Percentiles rank a stretch among this genome's conserved stretches.
phyloP scores from a whole-genome alignment of 2,888 invertebrate genomes.

The Litoditis marina region DNA sequence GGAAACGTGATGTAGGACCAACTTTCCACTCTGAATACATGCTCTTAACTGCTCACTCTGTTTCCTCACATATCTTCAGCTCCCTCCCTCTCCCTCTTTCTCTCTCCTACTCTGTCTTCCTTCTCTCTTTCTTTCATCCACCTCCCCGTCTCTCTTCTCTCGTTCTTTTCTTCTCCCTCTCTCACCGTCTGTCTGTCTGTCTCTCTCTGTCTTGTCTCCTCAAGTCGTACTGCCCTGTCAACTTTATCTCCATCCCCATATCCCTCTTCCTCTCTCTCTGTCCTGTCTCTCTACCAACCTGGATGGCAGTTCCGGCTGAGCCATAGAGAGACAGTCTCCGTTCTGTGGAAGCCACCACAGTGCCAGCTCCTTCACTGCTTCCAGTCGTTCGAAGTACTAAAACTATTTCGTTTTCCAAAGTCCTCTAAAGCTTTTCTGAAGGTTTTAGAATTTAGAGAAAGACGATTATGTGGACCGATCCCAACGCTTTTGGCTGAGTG shows the following conservation, averaged over 20 bases:
- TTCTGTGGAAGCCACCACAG: slow-evolving; percentile 44
- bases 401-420: slow-evolving; percentile 15
- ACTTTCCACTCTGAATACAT: too few relatives aligned
- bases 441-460: too few relatives aligned
- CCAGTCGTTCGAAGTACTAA: slow-evolving; percentile 37
- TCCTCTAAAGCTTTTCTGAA: background rate
- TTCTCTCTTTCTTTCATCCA: background rate
- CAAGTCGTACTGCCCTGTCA: too few relatives aligned
- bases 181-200: background rate
- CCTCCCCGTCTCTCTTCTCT: background rate
- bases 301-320: slow-evolving; percentile 35
- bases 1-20: too few relatives aligned
- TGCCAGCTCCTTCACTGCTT: slow-evolving; percentile 40
- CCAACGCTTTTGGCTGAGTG: too few relatives aligned
- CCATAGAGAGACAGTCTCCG: slow-evolving; percentile 39
- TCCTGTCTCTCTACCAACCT: slow-evolving; percentile 10
- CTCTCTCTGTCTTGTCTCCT: too few relatives aligned
- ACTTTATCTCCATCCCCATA: too few relatives aligned
- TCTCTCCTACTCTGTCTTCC: background rate
- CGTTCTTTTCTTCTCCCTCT: background rate
- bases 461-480: too few relatives aligned
- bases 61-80: background rate
- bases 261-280: background rate
- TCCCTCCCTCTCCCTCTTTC: background rate
- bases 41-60: too few relatives aligned